Evolutionary conservation across 1,140 invertebrate species (phyloP).

Genomic region (roundworm (Caenorhabditis elegans)): DNA sequence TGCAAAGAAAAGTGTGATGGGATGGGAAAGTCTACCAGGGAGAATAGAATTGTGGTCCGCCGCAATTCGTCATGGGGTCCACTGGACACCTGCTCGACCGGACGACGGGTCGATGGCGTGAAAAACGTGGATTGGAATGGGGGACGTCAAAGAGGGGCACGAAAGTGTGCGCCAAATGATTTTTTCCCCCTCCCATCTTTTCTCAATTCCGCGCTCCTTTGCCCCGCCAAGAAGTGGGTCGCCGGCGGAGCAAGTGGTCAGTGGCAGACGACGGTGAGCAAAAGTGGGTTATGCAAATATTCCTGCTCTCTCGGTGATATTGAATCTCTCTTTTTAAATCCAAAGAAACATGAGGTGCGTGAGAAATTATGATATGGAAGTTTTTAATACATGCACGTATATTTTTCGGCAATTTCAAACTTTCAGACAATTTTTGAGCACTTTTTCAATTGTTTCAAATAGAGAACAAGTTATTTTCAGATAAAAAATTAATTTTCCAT

Average conservation of each 20-base stretch:
- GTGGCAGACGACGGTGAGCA: not conserved
- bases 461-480: too few relatives aligned
- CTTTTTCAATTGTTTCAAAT: too few relatives aligned
- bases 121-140: slow-evolving; percentile 1
- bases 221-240: not conserved
- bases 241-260: not conserved
- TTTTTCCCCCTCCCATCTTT: too few relatives aligned
- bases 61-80: not conserved
- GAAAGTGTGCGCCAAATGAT: not conserved
- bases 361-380: too few relatives aligned
- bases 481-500: too few relatives aligned
- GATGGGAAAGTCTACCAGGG: not conserved
- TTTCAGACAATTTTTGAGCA: too few relatives aligned
- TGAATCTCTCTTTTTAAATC: not conserved
- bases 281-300: not conserved
- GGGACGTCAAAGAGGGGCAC: not conserved
- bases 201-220: not conserved
- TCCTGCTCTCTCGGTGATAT: too few relatives aligned
- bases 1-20: not conserved
- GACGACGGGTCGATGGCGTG: not conserved
- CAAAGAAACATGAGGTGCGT: not conserved
- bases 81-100: not conserved
- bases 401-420: too few relatives aligned
- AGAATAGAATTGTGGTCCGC: slow-evolving; percentile 6
- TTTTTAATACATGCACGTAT: too few relatives aligned